Evolutionary conservation across 2,888 invertebrate species (phyloP), one percentile per base, ranked within the genome.

Genomic region (Andrena trimmerana): DNA sequence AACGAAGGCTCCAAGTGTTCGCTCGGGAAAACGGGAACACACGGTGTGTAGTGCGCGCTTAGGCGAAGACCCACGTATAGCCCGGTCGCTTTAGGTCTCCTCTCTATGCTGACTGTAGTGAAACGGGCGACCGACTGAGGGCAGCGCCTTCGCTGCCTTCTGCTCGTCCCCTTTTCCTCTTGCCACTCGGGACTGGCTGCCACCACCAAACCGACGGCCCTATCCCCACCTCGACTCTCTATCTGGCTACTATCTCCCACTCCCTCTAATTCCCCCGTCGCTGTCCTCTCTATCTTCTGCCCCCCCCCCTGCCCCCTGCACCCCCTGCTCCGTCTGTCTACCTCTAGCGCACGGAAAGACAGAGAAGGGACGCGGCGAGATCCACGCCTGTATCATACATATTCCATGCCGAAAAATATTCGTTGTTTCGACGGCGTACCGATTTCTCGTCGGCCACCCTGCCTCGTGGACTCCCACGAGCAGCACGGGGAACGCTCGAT

Each of bases 91-190:
- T 42, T 20, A 48, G 75, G 54, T 78, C 65, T 52, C 60, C 74
- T 75, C 72, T 75, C 59, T 81, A 52, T 88, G 87, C 82, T 86
- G 70, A 81, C 85, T 62, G 78, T 92, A 90, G 90, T 92, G 71
- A 88, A 82, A 78, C 86, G 82, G 75, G 59, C 88, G 84, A 80
- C 90, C 92, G 91, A 86, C 88, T 85, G 92, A 89, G 91, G 92
- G 92, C 92, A 91, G 89, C 88, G 85, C 88, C 52, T 86, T 89
- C 90, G 90, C 88, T 78, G 42, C 63, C 76, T 84, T 73, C 74
- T 79, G 69, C 69, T 76, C 74, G 73, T 65, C 66, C 81, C 86
- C 77, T 67, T 60, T 65, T 42, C 72, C 72, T 80, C 67, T 76
- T 52, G 52, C 57, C 84, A 42, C 78, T 67, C 82, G 65, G 59